Conservation (phyloP, 2,888 invertebrate genomes). For the Coelopa pilipes region DNA sequence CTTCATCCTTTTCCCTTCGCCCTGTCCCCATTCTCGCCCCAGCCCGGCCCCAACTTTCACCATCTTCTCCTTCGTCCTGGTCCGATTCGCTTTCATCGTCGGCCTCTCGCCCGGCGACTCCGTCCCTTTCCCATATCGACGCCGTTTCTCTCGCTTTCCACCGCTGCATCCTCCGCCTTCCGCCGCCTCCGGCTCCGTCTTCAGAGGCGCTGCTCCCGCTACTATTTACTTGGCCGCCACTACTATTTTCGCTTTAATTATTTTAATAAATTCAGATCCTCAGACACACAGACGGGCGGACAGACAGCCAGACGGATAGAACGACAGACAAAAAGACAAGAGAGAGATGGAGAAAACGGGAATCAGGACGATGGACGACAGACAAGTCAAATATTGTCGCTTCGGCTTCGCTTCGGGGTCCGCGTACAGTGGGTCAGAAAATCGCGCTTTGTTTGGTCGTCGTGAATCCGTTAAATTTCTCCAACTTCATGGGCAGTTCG, state of each 20-base stretch:
- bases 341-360: too few species aligned
- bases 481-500: background rate
- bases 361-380: background rate
- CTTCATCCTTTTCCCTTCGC: too few species aligned
- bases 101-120: too few species aligned
- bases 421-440: background rate
- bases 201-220: background rate
- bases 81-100: too few species aligned
- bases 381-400: constrained; percentile 27
- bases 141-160: background rate
- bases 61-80: too few species aligned
- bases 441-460: background rate
- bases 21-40: too few species aligned
- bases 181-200: too few species aligned
- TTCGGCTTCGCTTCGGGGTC: background rate
- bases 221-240: background rate
- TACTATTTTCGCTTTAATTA: constrained; percentile 26
- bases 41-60: too few species aligned
- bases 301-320: too few species aligned
- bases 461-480: background rate
- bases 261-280: constrained; percentile 29
- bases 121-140: background rate
- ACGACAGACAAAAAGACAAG: background rate
- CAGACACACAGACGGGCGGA: constrained; percentile 8
- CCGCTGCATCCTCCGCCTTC: background rate